These are phyloP conservation scores for Valencia hispanica DNA, from an alignment of 2,797 vertebrate genomes.

Conservation along the genomic window DNA sequence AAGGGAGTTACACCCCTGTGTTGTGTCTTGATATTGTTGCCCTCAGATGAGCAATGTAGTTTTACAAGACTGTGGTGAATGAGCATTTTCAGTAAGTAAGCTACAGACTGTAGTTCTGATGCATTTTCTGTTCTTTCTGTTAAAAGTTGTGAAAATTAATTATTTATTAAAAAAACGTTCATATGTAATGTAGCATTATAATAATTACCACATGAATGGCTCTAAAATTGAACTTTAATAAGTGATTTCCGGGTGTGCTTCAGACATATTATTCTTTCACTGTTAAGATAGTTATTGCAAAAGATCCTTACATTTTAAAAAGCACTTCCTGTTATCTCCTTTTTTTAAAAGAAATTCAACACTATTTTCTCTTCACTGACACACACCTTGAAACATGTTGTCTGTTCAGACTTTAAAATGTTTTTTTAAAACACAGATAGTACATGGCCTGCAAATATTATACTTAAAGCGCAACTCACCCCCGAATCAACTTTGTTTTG, in stretches of 20 bases:
- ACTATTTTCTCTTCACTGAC: no score
- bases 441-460: background rate
- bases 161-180: background rate
- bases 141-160: background rate
- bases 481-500: no score
- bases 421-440: background rate
- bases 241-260: background rate
- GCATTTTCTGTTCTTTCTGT: no score
- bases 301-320: background rate
- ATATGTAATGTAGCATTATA: background rate
- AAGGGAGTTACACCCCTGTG: no score
- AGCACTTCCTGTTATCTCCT: no score
- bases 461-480: no score
- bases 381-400: background rate
- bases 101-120: no score
- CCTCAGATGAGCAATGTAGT: no score
- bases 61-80: no score
- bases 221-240: background rate
- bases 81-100: no score
- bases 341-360: no score
- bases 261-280: background rate
- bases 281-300: background rate
- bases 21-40: no score
- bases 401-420: background rate
- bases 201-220: background rate